Evolutionary conservation across 2,797 vertebrate species (phyloP), one percentile per base, ranked within the genome.

Genomic region (Crocidura indochinensis): DNA sequence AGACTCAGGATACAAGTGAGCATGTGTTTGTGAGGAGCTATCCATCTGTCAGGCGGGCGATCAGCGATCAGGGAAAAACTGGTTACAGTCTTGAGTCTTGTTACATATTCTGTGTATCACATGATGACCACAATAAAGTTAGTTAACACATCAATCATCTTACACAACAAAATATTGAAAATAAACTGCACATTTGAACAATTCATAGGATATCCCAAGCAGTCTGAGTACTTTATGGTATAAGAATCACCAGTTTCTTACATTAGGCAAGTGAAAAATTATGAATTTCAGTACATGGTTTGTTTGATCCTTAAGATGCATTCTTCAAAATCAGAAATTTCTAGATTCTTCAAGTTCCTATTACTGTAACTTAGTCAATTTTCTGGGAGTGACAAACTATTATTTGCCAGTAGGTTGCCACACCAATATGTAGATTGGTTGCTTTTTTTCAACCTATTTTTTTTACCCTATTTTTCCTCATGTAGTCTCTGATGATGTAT

Each of bases 241-340:
- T 62, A 26, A 51, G 27, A 81, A n/a, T 69, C 29, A 64, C 49
- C 10, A 31, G n/a, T 11, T 29, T 93, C 26, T 85, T 49, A 68
- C 62, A 74, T 46, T 8, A 62, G 49, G 60, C 29, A 79, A 62
- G 49, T 60, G 68, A 9, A 86, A 89, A n/a, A 69, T 75, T 27
- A 56, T 29, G 38, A 6, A n/a, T 19, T 73, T 86, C 8, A 68
- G 12, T 46, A 72, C 7, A 73, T 0, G 26, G 15, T 68, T 83
- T 68, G 14, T 53, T 22, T 62, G 72, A 26, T 87, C 56, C 68
- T 22, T 69, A 27, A 68, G 31, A 5, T 73, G 3, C 46, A 27
- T 87, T 73, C 22, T 67, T 87, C 15, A 56, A 60, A 82, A 84
- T 27, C 47, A 91, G 53, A 49, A 86, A 92, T 56, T 22, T 56